A percentile compares a stretch with the other conserved stretches of the same genome.
phyloP scores from a whole-genome alignment of 2,113 vertebrate species.

The Sorex araneus region DNA sequence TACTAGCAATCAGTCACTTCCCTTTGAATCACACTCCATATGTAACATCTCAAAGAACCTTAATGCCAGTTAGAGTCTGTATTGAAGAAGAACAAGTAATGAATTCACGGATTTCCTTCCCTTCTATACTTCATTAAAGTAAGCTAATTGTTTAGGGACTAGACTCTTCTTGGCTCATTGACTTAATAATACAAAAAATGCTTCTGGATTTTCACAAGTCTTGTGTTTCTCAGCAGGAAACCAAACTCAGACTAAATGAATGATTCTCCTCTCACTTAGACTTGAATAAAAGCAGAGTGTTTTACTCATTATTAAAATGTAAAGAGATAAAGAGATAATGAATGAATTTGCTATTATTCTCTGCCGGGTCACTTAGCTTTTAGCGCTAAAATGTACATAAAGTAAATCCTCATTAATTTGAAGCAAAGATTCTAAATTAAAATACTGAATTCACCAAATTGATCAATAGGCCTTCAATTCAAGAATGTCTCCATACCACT shows the following conservation, averaged over 20 bases:
- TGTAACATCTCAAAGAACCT: slow-evolving; percentile 72
- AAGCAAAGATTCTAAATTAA: slow-evolving; percentile 61
- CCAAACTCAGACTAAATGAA: slow-evolving; percentile 65
- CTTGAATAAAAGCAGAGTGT: slow-evolving; percentile 39
- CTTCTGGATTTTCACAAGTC: slow-evolving; percentile 65
- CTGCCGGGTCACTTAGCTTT: slow-evolving; percentile 68
- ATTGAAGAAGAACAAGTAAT: slow-evolving; percentile 72
- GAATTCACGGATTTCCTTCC: slow-evolving; percentile 66
- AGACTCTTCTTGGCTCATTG: slow-evolving; percentile 78
- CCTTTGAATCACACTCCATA: slow-evolving; percentile 67
- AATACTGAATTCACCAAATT: slow-evolving; percentile 33
- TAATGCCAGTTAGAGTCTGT: slow-evolving; percentile 60
- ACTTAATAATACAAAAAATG: slow-evolving; percentile 78
- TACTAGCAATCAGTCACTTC: slow-evolving; percentile 57
- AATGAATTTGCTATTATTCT: slow-evolving; percentile 69
- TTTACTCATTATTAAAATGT: slow-evolving; percentile 68
- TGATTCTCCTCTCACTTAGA: slow-evolving; percentile 55
- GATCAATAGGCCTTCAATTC: not conserved
- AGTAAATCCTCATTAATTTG: slow-evolving; percentile 73
- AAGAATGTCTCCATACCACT: not conserved
- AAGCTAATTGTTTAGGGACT: slow-evolving; percentile 82
- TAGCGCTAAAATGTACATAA: slow-evolving; percentile 60
- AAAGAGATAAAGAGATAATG: slow-evolving; percentile 76
- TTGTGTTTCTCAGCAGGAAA: slow-evolving; percentile 61
- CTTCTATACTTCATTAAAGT: slow-evolving; percentile 75